Evolutionary conservation across 2,113 vertebrate genomes (phyloP).

Genomic region (Takifugu flavidus): DNA sequence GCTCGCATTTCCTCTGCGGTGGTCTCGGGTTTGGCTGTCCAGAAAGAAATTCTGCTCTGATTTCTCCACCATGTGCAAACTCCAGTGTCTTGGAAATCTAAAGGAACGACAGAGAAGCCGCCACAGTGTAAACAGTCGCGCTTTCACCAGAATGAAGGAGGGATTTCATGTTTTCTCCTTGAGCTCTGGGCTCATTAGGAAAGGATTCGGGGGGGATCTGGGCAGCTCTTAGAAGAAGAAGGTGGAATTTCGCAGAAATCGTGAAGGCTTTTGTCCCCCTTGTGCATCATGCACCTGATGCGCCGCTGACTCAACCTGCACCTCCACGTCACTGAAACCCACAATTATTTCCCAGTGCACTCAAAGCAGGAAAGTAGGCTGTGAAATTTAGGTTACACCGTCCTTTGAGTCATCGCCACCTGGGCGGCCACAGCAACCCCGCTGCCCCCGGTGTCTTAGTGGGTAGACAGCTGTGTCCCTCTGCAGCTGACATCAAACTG

Average conservation of each 20-base stretch:
- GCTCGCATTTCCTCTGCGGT: not conserved
- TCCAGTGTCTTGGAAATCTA: too few relatives aligned
- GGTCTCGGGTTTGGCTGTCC: not conserved
- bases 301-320: too few relatives aligned
- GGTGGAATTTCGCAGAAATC: constrained; percentile 32
- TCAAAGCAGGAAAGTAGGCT: constrained; percentile 48
- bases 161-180: constrained; percentile 38
- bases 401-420: constrained; percentile 49
- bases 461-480: constrained; percentile 49
- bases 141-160: constrained; percentile 27
- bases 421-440: constrained; percentile 44
- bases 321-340: too few relatives aligned
- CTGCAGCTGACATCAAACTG: constrained; percentile 46
- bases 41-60: not conserved
- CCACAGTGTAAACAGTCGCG: constrained; percentile 18
- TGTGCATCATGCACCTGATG: too few relatives aligned
- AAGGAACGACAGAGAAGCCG: too few relatives aligned
- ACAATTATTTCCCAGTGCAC: not conserved
- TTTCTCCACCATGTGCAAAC: constrained; percentile 2
- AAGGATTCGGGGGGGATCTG: constrained; percentile 34
- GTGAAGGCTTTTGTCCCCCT: not conserved
- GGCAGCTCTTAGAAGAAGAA: constrained; percentile 41
- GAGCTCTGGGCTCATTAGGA: constrained; percentile 53
- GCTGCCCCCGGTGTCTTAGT: constrained; percentile 35
- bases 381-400: constrained; percentile 46